Percentiles rank a stretch among this genome's conserved stretches.
phyloP scores from a whole-genome alignment of 2,113 vertebrate species.

The Neogale vison region DNA sequence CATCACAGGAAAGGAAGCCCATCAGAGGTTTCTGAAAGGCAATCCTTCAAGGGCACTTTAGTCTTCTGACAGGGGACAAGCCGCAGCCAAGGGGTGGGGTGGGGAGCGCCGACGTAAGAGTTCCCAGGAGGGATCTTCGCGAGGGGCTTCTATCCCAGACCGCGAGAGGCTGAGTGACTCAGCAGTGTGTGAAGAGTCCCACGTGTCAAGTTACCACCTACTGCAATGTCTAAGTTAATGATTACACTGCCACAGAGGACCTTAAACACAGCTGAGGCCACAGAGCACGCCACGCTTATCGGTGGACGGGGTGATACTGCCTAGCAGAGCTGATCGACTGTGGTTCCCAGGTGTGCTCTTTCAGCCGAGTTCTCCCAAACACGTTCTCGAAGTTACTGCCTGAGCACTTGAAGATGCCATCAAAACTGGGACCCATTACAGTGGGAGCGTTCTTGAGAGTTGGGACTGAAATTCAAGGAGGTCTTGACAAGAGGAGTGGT shows the following conservation, averaged over 20 bases:
- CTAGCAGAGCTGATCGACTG: background rate
- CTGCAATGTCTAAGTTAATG: background rate
- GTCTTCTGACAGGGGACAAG: background rate
- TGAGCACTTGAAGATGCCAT: background rate
- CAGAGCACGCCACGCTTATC: too few species aligned
- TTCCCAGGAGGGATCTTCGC: background rate
- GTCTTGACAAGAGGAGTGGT: background rate
- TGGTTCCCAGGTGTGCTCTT: background rate
- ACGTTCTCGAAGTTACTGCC: background rate
- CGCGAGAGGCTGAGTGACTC: background rate
- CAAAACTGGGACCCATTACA: background rate
- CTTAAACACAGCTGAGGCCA: background rate
- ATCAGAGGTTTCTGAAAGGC: background rate
- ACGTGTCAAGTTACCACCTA: background rate
- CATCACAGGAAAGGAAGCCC: background rate
- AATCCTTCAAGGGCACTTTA: background rate
- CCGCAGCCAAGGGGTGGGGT: background rate
- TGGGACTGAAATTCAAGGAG: background rate
- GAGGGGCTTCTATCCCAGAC: background rate
- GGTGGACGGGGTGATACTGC: fast-evolving
- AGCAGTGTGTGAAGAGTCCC: background rate
- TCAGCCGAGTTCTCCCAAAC: background rate
- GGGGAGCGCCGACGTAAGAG: background rate
- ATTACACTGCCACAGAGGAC: background rate
- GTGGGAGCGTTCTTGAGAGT: background rate